These are phyloP conservation scores for Phoxinus dragarum DNA, from an alignment of 2,797 vertebrate genomes.

Conservation along the genomic window DNA sequence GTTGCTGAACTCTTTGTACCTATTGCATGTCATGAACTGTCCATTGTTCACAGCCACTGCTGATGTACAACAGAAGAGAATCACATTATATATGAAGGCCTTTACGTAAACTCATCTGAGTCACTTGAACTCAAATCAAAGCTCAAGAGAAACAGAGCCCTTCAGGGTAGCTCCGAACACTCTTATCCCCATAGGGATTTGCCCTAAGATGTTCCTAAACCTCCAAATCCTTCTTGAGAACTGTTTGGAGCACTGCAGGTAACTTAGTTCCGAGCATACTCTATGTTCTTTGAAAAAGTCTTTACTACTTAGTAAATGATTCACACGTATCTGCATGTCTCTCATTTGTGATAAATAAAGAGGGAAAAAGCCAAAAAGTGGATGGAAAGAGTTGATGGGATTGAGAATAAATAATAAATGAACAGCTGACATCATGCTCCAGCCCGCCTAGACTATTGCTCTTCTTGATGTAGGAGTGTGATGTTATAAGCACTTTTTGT, in stretches of 20 bases:
- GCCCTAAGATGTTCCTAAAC: conserved; percentile 3
- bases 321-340: neutral
- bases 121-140: conserved; percentile 57
- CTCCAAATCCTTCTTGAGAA: conserved; percentile 20
- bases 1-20: conserved; percentile 8
- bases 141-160: conserved; percentile 2
- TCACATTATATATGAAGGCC: conserved; percentile 23
- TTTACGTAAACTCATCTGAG: conserved; percentile 56
- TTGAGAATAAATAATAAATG: conserved; percentile 39
- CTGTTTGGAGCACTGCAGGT: conserved; percentile 1
- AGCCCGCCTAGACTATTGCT: neutral
- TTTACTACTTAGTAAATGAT: neutral
- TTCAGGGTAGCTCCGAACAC: neutral
- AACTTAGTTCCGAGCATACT: neutral
- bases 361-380: neutral
- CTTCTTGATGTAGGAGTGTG: conserved; percentile 43
- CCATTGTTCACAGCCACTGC: neutral
- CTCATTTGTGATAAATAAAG: neutral
- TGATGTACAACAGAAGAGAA: neutral
- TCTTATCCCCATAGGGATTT: conserved; percentile 9
- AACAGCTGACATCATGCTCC: conserved; percentile 17
- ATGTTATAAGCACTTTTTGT: conserved; percentile 24
- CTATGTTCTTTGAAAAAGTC: neutral
- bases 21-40: conserved; percentile 3
- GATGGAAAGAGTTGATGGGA: conserved; percentile 15